Percentiles rank a stretch among this genome's conserved stretches.
Conservation (phyloP, 2,797 vertebrate genomes). For the Synanceia verrucosa region DNA sequence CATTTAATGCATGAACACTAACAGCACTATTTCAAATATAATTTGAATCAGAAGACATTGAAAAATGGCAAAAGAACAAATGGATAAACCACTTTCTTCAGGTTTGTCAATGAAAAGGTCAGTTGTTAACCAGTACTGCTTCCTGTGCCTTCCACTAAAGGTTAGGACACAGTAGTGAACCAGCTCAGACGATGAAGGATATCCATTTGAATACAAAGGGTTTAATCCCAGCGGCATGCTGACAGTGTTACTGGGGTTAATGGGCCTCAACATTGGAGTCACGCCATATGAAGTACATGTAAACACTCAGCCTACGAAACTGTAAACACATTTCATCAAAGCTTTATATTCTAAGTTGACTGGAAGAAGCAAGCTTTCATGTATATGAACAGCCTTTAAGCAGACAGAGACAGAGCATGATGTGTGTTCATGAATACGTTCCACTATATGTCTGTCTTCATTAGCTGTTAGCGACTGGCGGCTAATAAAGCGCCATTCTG, state of each 20-base stretch:
- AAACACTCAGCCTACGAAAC: too few species aligned
- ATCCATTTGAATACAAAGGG: constrained; percentile 11
- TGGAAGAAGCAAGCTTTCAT: too few species aligned
- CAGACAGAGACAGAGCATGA: background rate
- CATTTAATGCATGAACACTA: background rate
- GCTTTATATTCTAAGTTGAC: too few species aligned
- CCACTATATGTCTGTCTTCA: background rate
- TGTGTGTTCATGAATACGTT: background rate
- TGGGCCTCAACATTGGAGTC: constrained; percentile 50
- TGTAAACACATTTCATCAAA: too few species aligned
- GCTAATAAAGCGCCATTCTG: background rate
- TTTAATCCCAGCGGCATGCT: constrained; percentile 15
- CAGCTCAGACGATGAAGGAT: background rate
- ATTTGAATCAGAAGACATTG: too few species aligned
- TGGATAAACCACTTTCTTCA: too few species aligned
- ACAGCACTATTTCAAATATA: too few species aligned
- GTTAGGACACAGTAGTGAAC: too few species aligned
- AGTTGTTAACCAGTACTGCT: background rate
- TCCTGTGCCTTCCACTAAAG: background rate
- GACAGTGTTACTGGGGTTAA: constrained; percentile 61
- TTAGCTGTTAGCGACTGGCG: background rate
- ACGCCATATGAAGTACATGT: too few species aligned
- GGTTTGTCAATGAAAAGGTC: too few species aligned
- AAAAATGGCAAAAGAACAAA: too few species aligned
- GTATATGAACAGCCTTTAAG: background rate